Conservation (phyloP, 2,113 vertebrate species). For the Entomyzon cyanotis region DNA sequence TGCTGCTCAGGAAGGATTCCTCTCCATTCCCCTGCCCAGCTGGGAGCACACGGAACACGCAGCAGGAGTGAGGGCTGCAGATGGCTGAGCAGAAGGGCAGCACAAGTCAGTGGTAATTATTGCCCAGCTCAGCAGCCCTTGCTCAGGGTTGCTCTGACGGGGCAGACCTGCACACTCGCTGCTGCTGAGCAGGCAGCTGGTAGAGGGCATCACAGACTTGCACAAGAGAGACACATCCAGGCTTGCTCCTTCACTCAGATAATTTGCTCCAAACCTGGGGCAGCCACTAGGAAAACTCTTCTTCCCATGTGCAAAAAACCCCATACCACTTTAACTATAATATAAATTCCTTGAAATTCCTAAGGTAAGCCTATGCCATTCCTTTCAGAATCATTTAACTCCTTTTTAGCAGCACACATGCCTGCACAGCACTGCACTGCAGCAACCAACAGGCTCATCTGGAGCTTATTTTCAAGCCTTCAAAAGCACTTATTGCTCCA, state of each 20-base stretch:
- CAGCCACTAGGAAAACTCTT: neutral
- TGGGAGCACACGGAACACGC: rapidly evolving
- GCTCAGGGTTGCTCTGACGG: neutral
- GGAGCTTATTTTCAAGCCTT: neutral
- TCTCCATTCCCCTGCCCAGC: neutral
- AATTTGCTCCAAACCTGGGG: neutral
- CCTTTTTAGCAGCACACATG: rapidly evolving
- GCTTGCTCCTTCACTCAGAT: neutral
- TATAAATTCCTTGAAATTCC: neutral
- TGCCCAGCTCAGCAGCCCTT: neutral
- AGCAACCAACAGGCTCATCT: neutral
- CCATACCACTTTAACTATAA: neutral
- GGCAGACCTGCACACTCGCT: rapidly evolving
- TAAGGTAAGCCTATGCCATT: neutral
- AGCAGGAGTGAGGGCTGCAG: neutral
- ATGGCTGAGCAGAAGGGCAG: neutral
- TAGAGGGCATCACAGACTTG: neutral
- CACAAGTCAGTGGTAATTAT: neutral
- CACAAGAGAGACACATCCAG: neutral
- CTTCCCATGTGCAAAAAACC: neutral
- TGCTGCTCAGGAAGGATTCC: neutral
- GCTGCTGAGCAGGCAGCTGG: neutral
- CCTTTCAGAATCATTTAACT: neutral
- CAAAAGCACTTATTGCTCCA: neutral
- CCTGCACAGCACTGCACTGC: neutral